These are phyloP conservation scores for Crematogaster levior DNA, from an alignment of 2,888 invertebrate genomes.

Conservation along the genomic window DNA sequence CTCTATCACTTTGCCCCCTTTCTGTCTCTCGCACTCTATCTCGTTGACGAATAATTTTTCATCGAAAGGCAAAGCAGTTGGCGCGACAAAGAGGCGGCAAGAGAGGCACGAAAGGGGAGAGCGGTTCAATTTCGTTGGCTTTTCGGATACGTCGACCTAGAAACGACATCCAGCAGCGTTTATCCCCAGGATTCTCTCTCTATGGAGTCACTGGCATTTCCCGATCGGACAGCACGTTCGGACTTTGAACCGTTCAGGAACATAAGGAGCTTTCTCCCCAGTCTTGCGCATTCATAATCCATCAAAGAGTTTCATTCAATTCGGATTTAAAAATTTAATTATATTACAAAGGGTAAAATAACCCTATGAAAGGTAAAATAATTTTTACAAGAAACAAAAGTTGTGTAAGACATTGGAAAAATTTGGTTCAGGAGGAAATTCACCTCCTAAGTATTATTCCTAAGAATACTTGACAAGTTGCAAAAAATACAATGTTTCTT, in stretches of 20 bases:
- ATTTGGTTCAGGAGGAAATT: neutral
- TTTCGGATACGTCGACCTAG: constrained; percentile 71
- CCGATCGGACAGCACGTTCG: constrained; percentile 65
- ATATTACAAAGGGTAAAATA: neutral
- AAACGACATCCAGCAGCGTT: constrained; percentile 73
- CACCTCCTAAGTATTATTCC: no score
- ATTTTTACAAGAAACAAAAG: neutral
- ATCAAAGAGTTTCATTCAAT: constrained; percentile 51
- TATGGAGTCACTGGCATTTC: constrained; percentile 69
- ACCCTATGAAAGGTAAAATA: neutral
- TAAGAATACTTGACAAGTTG: neutral
- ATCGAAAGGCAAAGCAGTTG: constrained; percentile 60
- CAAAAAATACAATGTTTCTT: neutral
- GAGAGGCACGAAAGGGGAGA: constrained; percentile 20
- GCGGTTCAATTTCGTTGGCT: constrained; percentile 73
- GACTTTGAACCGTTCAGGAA: constrained; percentile 54
- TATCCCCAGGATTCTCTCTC: constrained; percentile 67
- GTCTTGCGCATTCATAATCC: neutral
- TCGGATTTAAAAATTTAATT: neutral
- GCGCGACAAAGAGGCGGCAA: constrained; percentile 35
- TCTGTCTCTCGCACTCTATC: constrained; percentile 40
- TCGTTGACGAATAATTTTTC: constrained; percentile 71
- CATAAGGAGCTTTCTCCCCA: neutral
- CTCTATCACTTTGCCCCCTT: constrained; percentile 13
- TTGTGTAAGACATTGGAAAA: neutral